Conservation (phyloP, 2,888 invertebrate genomes). For the Athripsodes cinereus region DNA sequence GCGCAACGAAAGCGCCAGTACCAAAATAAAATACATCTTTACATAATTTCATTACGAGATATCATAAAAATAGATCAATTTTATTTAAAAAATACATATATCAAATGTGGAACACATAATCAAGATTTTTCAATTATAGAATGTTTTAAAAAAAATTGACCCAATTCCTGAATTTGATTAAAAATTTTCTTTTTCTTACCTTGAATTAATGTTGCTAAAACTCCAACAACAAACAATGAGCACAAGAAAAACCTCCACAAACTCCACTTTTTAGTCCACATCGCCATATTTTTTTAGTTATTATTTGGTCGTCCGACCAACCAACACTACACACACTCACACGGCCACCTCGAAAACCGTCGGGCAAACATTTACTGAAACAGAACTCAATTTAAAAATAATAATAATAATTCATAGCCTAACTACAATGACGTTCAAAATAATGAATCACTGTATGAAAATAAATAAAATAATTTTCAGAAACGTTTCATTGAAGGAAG, state of each 20-base stretch:
- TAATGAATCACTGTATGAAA: slow-evolving; percentile 2
- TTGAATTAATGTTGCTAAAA: slow-evolving; percentile 41
- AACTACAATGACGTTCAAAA: slow-evolving; percentile 11
- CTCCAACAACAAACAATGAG: slow-evolving; percentile 43
- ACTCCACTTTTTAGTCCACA: slow-evolving; percentile 49
- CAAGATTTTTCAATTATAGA: too few species aligned
- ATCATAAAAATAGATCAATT: slow-evolving; percentile 45
- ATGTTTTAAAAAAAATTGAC: too few species aligned
- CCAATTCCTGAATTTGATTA: neutral
- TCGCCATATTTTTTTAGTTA: slow-evolving; percentile 29
- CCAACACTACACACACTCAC: slow-evolving; percentile 41
- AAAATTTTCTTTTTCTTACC: slow-evolving; percentile 37
- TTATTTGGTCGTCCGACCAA: slow-evolving; percentile 34
- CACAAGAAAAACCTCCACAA: slow-evolving; percentile 50
- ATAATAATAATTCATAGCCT: slow-evolving; percentile 5
- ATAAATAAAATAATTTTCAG: neutral
- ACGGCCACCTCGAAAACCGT: slow-evolving; percentile 44
- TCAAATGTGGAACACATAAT: too few species aligned
- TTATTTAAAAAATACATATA: neutral
- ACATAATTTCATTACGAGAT: slow-evolving; percentile 55
- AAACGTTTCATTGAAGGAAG: neutral
- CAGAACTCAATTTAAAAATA: slow-evolving; percentile 14
- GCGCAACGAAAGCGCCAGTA: slow-evolving; percentile 21
- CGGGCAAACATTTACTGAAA: slow-evolving; percentile 41
- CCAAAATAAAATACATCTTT: slow-evolving; percentile 42